Conservation (phyloP, 2,888 invertebrate species). For the Pristionchus exspectatus region DNA sequence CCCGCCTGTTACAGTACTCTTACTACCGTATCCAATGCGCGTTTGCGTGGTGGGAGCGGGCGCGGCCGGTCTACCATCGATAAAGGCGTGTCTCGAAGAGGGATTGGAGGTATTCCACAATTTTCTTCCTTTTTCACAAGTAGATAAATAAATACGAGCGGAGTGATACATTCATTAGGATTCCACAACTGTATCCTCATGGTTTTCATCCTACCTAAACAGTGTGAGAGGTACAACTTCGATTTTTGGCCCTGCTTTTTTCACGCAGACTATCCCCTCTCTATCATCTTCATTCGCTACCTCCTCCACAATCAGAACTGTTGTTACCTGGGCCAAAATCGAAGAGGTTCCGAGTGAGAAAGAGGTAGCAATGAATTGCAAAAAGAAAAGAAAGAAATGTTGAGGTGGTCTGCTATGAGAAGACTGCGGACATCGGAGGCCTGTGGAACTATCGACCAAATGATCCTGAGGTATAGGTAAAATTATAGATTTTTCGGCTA, state of each 20-base stretch:
- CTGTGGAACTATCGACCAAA: conserved; percentile 78
- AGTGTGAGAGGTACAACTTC: too few species aligned
- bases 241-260: too few species aligned
- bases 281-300: too few species aligned
- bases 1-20: not conserved
- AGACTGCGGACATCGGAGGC: conserved; percentile 74
- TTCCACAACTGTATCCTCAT: not conserved
- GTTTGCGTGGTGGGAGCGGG: conserved; percentile 77
- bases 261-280: too few species aligned
- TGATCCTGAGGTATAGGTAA: conserved; percentile 53
- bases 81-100: conserved; percentile 63
- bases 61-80: conserved; percentile 75
- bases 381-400: not conserved
- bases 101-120: not conserved
- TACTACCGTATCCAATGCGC: conserved; percentile 58
- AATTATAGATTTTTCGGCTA: not conserved
- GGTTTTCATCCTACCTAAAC: not conserved
- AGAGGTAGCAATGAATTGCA: not conserved
- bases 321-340: too few species aligned
- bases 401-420: conserved; percentile 74
- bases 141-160: too few species aligned
- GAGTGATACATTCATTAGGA: not conserved
- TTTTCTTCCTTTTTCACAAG: too few species aligned
- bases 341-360: too few species aligned
- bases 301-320: too few species aligned